Conservation (phyloP, 2,888 invertebrate species). For the Drosophila phalerata region DNA sequence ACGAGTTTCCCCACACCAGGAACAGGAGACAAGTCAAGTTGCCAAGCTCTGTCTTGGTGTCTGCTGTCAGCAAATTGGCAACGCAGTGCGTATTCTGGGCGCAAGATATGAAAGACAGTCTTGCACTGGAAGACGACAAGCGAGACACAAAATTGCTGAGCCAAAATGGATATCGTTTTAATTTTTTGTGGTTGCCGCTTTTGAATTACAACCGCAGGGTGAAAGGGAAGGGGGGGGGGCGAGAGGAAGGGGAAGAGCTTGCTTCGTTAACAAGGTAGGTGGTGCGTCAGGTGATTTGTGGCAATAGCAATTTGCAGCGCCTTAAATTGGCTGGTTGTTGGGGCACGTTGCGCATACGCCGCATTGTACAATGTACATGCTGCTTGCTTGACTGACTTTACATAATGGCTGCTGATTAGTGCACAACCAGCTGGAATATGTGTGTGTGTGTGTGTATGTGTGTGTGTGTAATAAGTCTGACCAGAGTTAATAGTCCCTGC, state of each 20-base stretch:
- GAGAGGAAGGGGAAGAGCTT: slow-evolving; percentile 5
- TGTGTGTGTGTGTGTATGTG: slow-evolving; percentile 16
- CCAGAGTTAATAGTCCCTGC: slow-evolving; percentile 67
- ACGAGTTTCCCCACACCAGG: slow-evolving; percentile 69
- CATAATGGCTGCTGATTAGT: slow-evolving; percentile 77
- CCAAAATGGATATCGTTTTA: slow-evolving; percentile 78
- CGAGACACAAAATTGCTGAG: slow-evolving; percentile 70
- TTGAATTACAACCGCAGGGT: slow-evolving; percentile 53
- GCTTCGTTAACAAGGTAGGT: slow-evolving; percentile 31
- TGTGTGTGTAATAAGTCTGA: slow-evolving; percentile 56
- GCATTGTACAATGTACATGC: slow-evolving; percentile 46
- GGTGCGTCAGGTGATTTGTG: slow-evolving; percentile 57
- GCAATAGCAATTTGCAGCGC: slow-evolving; percentile 55
- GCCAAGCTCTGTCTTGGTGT: slow-evolving; percentile 35
- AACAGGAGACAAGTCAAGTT: slow-evolving; percentile 6
- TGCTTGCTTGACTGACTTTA: slow-evolving; percentile 69
- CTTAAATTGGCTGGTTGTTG: slow-evolving; percentile 53
- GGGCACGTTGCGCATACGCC: slow-evolving; percentile 59
- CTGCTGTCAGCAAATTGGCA: slow-evolving; percentile 76
- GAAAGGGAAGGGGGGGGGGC: background rate
- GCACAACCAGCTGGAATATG: slow-evolving; percentile 3
- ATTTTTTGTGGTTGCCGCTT: slow-evolving; percentile 41
- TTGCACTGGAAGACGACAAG: slow-evolving; percentile 23
- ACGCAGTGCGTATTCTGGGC: slow-evolving; percentile 62
- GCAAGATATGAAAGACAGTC: slow-evolving; percentile 49